A percentile compares a stretch with the other conserved stretches of the same genome.
These are phyloP conservation scores for Stichodactyla helianthus DNA, from an alignment of 64 coral and sea anemone species.

Conservation along the genomic window DNA sequence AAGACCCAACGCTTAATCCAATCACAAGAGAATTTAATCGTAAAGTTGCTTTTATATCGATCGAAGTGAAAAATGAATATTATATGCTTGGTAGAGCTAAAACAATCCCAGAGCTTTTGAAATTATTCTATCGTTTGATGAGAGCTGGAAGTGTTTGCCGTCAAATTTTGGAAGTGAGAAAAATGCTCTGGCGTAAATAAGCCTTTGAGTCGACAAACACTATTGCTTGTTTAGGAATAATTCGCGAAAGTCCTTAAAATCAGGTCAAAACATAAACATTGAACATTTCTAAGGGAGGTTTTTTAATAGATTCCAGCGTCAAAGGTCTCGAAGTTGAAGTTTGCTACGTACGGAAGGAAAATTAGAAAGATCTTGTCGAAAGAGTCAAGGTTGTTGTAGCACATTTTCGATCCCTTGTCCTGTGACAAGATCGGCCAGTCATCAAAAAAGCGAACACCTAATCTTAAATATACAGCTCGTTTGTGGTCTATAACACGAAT, in stretches of 20 bases:
- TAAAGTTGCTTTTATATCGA: not conserved
- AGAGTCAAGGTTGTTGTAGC: not conserved
- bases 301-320: not conserved
- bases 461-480: not conserved
- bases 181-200: slow-evolving; percentile 16
- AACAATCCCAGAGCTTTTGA: not conserved
- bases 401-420: not conserved
- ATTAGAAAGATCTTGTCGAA: not conserved
- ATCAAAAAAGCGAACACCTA: not conserved
- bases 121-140: not conserved
- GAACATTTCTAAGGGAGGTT: not conserved
- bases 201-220: slow-evolving; percentile 7
- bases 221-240: slow-evolving; percentile 19
- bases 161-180: slow-evolving; percentile 25
- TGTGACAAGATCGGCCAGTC: not conserved
- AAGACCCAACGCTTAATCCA: slow-evolving; percentile 9
- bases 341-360: slow-evolving; percentile 19
- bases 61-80: no score
- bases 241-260: slow-evolving; percentile 4
- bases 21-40: not conserved
- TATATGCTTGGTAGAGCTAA: not conserved
- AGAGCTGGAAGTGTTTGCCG: not conserved
- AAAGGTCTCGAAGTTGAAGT: slow-evolving; percentile 16
- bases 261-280: not conserved
- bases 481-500: slow-evolving; percentile 1